Conservation (phyloP, 37 sponge, comb jelly and placozoan species). For the Chondrosia reniformis region DNA sequence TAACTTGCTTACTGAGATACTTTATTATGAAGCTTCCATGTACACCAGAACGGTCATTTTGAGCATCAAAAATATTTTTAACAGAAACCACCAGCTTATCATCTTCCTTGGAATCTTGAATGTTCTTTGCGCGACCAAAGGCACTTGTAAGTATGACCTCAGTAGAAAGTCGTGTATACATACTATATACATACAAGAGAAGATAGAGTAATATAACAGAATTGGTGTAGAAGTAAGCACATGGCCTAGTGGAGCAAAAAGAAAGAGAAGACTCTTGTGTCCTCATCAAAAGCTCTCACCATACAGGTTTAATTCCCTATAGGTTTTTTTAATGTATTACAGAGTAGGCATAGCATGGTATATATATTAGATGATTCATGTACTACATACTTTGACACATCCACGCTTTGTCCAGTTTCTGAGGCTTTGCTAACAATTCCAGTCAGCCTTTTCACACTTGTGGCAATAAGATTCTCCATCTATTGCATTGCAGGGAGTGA, state of each 20-base stretch:
- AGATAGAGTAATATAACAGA: background rate
- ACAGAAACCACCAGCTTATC: conserved; percentile 45
- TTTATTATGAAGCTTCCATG: background rate
- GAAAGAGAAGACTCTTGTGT: no score
- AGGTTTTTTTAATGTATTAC: no score
- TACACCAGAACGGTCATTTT: background rate
- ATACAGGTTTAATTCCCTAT: no score
- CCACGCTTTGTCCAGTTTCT: conserved; percentile 30
- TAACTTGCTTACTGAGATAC: background rate
- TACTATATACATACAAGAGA: background rate
- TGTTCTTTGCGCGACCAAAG: conserved; percentile 18
- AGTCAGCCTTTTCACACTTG: conserved; percentile 23
- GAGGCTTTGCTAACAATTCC: conserved; percentile 23
- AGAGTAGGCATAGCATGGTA: background rate
- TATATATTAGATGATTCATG: background rate
- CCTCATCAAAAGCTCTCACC: no score
- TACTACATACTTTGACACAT: conserved; percentile 44
- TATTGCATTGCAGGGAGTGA: background rate
- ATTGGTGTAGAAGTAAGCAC: no score
- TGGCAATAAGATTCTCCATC: conserved; percentile 65
- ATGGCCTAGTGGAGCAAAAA: no score
- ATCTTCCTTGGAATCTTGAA: conserved; percentile 7
- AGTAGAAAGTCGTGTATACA: conserved; percentile 5
- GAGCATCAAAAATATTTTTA: background rate
- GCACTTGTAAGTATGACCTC: conserved; percentile 29